Conservation (phyloP, 1,140 invertebrate species). For the Harlomillsia oculata region DNA sequence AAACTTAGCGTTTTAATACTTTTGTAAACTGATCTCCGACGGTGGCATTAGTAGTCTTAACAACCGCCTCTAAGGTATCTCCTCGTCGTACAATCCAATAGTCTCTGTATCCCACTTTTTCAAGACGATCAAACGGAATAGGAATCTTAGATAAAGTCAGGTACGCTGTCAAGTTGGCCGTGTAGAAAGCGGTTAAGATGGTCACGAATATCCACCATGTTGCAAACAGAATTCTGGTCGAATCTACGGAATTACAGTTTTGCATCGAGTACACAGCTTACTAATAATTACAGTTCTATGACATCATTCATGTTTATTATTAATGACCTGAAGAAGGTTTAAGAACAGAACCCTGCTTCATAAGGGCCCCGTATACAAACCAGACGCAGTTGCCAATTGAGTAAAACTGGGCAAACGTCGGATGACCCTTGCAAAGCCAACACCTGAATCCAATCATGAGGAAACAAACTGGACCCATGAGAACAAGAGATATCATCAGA, state of each 20-base stretch:
- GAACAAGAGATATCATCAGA: slow-evolving; percentile 58
- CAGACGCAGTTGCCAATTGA: slow-evolving; percentile 60
- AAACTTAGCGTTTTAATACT: too few relatives aligned
- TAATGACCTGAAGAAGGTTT: slow-evolving; percentile 60
- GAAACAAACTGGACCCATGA: slow-evolving; percentile 67
- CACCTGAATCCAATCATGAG: slow-evolving; percentile 52
- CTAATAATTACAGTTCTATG: too few relatives aligned
- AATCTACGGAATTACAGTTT: slow-evolving; percentile 50
- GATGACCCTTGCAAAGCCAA: slow-evolving; percentile 46
- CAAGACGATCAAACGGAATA: slow-evolving; percentile 57
- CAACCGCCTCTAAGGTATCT: slow-evolving; percentile 53
- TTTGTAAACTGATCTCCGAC: too few relatives aligned
- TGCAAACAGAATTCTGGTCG: slow-evolving; percentile 68
- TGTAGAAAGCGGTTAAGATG: slow-evolving; percentile 80
- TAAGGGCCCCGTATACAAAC: slow-evolving; percentile 78
- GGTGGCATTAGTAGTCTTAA: too few relatives aligned
- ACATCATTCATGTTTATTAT: too few relatives aligned
- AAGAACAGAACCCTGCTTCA: slow-evolving; percentile 74
- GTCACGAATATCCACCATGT: slow-evolving; percentile 87
- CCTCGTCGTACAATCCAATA: slow-evolving; percentile 59
- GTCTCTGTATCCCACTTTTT: slow-evolving; percentile 56
- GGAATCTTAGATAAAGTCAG: slow-evolving; percentile 73
- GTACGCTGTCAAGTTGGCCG: slow-evolving; percentile 80
- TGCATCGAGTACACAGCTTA: neutral
- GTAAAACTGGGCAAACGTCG: slow-evolving; percentile 46